Conservation (phyloP, 2,888 invertebrate genomes). For the Emmelina monodactyla region DNA sequence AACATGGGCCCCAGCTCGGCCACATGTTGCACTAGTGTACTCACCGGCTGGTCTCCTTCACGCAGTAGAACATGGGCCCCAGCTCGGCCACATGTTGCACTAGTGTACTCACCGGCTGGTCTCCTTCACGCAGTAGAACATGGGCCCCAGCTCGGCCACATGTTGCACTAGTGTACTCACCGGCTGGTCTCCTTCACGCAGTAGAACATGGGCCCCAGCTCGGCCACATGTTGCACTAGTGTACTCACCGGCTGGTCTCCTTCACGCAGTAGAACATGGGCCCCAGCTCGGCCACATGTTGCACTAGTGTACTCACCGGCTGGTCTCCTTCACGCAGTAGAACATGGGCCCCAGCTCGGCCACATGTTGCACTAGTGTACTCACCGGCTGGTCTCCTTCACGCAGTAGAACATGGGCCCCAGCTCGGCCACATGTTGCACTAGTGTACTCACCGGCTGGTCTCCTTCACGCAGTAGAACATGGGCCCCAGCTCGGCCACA, state of each 20-base stretch:
- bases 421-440: not conserved
- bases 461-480: conserved; percentile 72
- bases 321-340: not conserved
- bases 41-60: not conserved
- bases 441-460: not conserved
- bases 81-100: conserved; percentile 93
- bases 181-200: not conserved
- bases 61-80: conserved; percentile 88
- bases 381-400: not conserved
- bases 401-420: not conserved
- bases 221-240: not conserved
- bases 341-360: too few species aligned
- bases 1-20: too few species aligned
- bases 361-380: too few species aligned
- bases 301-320: too few species aligned
- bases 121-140: not conserved
- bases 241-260: not conserved
- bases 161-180: too few species aligned
- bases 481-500: conserved; percentile 92
- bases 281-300: conserved; percentile 91
- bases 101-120: conserved; percentile 59
- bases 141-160: too few species aligned
- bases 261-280: conserved; percentile 82
- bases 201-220: too few species aligned
- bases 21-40: not conserved